Conservation (phyloP, 1,140 invertebrate species). For the Limonius californicus region DNA sequence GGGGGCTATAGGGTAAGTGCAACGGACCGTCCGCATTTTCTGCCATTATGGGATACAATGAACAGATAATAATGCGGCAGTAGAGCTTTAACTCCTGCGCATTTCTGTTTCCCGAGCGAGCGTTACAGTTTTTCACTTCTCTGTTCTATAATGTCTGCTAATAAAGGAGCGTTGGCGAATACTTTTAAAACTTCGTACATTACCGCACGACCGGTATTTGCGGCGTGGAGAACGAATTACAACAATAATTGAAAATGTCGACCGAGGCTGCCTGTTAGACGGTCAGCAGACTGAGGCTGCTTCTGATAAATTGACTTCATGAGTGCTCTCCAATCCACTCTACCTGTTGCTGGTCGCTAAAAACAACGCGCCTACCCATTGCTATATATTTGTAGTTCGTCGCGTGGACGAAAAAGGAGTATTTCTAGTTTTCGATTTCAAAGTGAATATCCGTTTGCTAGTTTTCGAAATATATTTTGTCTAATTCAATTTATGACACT, state of each 20-base stretch:
- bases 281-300: conserved; percentile 20
- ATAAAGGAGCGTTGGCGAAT: too few species aligned
- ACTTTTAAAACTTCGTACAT: too few species aligned
- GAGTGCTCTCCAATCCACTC: conserved; percentile 34
- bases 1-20: conserved; percentile 83
- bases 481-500: not conserved
- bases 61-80: not conserved
- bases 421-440: not conserved
- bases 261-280: conserved; percentile 23
- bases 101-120: not conserved
- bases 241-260: conserved; percentile 32
- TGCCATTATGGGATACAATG: too few species aligned
- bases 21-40: not conserved
- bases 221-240: conserved; percentile 21
- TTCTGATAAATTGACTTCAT: conserved; percentile 34
- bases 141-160: not conserved
- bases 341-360: conserved; percentile 37
- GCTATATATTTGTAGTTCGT: not conserved
- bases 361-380: conserved; percentile 25
- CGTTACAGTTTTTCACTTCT: not conserved
- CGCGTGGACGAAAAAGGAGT: not conserved
- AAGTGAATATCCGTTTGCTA: too few species aligned
- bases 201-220: conserved; percentile 14
- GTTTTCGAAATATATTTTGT: too few species aligned
- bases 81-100: not conserved